Conservation (phyloP, 2,888 invertebrate genomes). For the Habroteleia sp. region DNA sequence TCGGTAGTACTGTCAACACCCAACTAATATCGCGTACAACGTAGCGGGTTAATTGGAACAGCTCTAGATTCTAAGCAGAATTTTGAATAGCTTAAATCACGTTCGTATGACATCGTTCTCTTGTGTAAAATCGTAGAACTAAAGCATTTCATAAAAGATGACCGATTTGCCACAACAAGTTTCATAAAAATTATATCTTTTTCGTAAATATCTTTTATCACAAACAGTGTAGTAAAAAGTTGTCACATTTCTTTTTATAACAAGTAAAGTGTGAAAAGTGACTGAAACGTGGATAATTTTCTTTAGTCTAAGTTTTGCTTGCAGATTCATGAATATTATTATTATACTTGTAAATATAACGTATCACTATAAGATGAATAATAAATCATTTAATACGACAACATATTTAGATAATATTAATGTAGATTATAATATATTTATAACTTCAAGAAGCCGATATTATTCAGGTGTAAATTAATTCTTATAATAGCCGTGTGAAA, state of each 20-base stretch:
- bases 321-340: too few species aligned
- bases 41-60: constrained; percentile 77
- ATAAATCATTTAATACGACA: too few species aligned
- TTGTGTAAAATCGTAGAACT: constrained; percentile 42
- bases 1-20: constrained; percentile 78
- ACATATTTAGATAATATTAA: too few species aligned
- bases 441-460: too few species aligned
- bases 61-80: constrained; percentile 70
- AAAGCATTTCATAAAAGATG: constrained; percentile 24
- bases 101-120: constrained; percentile 67
- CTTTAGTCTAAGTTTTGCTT: too few species aligned
- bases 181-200: constrained; percentile 21
- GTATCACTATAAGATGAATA: too few species aligned
- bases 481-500: too few species aligned
- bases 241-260: constrained; percentile 20
- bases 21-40: constrained; percentile 79
- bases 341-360: too few species aligned
- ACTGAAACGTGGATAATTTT: too few species aligned
- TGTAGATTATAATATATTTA: too few species aligned
- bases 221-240: constrained; percentile 12
- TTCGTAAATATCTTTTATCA: constrained; percentile 14
- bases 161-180: constrained; percentile 44
- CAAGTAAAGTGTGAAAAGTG: constrained; percentile 21
- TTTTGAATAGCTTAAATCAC: constrained; percentile 72
- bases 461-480: too few species aligned